A percentile compares a stretch with the other conserved stretches of the same genome.
These are phyloP conservation scores for Hydrotaea diabolus DNA, from an alignment of 2,888 invertebrate species.

Conservation along the genomic window DNA sequence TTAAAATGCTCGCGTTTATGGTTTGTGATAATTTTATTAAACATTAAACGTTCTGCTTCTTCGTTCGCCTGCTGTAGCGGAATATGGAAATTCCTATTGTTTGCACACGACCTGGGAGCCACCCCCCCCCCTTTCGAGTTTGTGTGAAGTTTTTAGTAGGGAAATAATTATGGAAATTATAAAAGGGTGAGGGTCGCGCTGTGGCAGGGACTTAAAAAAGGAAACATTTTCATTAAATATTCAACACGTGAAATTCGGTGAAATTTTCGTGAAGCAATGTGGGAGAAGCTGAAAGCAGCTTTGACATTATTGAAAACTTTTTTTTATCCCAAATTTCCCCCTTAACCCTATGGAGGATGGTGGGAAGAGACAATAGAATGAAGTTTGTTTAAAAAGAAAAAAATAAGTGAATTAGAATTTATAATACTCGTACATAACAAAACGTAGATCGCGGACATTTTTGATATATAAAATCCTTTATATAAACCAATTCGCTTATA, in stretches of 20 bases:
- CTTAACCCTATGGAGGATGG: neutral
- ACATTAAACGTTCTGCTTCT: neutral
- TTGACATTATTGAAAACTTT: neutral
- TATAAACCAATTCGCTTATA: too few species aligned
- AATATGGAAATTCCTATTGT: neutral
- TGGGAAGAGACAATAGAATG: too few species aligned
- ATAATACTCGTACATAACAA: too few species aligned
- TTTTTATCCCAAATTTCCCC: neutral
- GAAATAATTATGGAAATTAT: slow-evolving; percentile 33
- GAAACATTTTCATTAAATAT: slow-evolving; percentile 8
- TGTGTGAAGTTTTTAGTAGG: slow-evolving; percentile 4
- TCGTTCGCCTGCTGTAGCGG: neutral
- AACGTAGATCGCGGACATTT: too few species aligned
- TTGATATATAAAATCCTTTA: too few species aligned
- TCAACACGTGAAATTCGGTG: neutral
- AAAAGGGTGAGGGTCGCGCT: neutral
- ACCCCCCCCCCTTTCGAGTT: neutral
- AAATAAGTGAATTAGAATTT: too few species aligned
- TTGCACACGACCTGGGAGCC: neutral
- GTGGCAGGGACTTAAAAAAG: neutral
- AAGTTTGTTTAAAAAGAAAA: too few species aligned
- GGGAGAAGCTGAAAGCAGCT: too few species aligned
- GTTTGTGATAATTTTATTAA: neutral
- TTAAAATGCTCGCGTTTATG: slow-evolving; percentile 19
- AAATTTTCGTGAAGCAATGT: neutral